Conservation (phyloP, 2,888 invertebrate species). For the Ochropacha duplaris region DNA sequence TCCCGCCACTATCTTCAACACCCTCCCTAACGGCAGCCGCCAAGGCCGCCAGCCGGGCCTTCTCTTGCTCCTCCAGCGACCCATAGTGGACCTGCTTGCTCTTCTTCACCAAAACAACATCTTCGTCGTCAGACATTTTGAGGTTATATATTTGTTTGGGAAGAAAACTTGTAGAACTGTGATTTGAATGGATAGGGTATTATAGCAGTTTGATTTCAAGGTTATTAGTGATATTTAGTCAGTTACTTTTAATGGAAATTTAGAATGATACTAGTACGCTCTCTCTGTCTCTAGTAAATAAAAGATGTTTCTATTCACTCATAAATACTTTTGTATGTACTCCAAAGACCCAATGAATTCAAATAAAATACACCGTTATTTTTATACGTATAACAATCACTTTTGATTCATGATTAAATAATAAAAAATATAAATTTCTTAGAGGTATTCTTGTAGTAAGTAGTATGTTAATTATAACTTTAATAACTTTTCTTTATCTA, state of each 20-base stretch:
- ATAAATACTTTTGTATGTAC: too few species aligned
- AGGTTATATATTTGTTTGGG: conserved; percentile 55
- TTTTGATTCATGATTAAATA: too few species aligned
- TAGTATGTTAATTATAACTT: not conserved
- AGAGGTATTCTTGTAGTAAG: too few species aligned
- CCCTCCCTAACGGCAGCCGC: conserved; percentile 83
- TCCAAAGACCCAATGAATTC: too few species aligned
- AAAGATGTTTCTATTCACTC: not conserved
- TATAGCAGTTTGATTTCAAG: not conserved
- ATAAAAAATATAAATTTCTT: too few species aligned
- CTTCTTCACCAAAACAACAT: conserved; percentile 88
- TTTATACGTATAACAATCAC: too few species aligned
- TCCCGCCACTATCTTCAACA: conserved; percentile 84
- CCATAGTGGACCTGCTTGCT: conserved; percentile 93
- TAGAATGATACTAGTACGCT: not conserved
- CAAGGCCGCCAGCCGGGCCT: conserved; percentile 85
- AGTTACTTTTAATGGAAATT: too few species aligned
- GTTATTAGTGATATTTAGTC: not conserved
- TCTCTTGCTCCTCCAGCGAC: conserved; percentile 93
- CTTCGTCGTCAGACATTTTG: conserved; percentile 93
- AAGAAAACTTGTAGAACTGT: not conserved
- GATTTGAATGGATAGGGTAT: not conserved
- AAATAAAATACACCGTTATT: too few species aligned
- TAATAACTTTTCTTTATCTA: not conserved
- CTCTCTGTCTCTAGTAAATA: not conserved